Conservation (phyloP, 2,797 vertebrate genomes). For the Nannoperca australis region DNA sequence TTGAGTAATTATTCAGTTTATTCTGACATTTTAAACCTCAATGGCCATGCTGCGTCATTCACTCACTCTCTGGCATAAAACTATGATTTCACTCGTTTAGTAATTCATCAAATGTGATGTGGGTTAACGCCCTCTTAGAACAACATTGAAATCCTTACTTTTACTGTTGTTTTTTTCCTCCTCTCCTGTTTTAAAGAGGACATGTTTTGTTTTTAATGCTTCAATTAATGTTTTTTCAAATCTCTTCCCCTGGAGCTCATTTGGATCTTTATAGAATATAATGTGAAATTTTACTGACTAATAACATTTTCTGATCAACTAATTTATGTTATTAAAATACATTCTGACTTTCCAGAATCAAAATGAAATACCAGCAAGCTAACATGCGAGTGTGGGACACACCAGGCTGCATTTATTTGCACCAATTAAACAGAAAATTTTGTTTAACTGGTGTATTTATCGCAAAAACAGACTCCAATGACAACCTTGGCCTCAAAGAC, state of each 20-base stretch:
- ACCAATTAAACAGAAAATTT: slow-evolving; percentile 29
- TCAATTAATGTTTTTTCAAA: slow-evolving; percentile 31
- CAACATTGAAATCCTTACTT: slow-evolving; percentile 43
- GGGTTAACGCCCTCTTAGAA: slow-evolving; percentile 51
- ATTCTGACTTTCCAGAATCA: background rate
- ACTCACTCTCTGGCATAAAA: slow-evolving; percentile 28
- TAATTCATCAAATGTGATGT: slow-evolving; percentile 39
- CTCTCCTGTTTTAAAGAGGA: slow-evolving; percentile 2
- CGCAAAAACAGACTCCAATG: slow-evolving; percentile 22
- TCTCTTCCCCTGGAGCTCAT: background rate
- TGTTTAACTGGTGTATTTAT: slow-evolving; percentile 25
- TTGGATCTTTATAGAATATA: background rate
- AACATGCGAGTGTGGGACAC: slow-evolving; percentile 2
- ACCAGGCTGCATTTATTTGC: slow-evolving; percentile 37
- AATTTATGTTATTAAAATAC: slow-evolving; percentile 1
- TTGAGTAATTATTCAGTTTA: slow-evolving; percentile 46
- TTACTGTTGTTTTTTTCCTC: background rate
- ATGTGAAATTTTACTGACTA: slow-evolving; percentile 7
- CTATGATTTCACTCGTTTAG: slow-evolving; percentile 22
- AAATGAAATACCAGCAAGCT: background rate
- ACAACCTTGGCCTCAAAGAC: slow-evolving; percentile 30
- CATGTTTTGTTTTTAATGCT: slow-evolving; percentile 3
- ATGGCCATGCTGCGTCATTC: slow-evolving; percentile 36
- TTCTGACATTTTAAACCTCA: slow-evolving; percentile 42
- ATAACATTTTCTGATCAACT: slow-evolving; percentile 6